Conservation (phyloP, 1,140 invertebrate species). For the Lordiphosa collinella region DNA sequence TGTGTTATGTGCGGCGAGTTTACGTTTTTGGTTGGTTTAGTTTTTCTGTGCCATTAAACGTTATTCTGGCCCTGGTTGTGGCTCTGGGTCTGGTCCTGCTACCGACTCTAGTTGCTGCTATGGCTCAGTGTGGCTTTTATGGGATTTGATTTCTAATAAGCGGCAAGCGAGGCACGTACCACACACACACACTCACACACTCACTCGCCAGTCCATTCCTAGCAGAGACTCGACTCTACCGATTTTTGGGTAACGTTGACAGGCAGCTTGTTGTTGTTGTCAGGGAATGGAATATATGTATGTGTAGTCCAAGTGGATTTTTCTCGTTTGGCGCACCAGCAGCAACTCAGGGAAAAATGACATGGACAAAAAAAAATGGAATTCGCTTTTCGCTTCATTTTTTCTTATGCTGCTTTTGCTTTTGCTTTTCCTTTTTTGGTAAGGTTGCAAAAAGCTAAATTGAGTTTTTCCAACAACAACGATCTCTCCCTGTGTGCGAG, state of each 20-base stretch:
- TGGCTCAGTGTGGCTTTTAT: conserved; percentile 74
- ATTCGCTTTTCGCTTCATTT: conserved; percentile 44
- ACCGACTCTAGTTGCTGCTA: conserved; percentile 11
- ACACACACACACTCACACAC: conserved; percentile 18
- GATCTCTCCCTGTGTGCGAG: conserved; percentile 29
- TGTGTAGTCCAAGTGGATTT: conserved; percentile 51
- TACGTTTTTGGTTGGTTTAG: conserved; percentile 33
- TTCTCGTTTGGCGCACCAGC: conserved; percentile 39
- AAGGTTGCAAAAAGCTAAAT: conserved; percentile 76
- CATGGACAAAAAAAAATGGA: conserved; percentile 40
- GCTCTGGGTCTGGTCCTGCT: conserved; percentile 19
- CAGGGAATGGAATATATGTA: neutral
- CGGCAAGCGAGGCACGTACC: conserved; percentile 71
- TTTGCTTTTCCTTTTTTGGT: conserved; percentile 16
- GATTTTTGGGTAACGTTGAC: conserved; percentile 51
- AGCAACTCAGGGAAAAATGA: conserved; percentile 55
- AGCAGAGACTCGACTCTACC: conserved; percentile 1
- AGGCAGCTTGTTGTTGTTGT: conserved; percentile 49
- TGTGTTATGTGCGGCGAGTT: neutral
- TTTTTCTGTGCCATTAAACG: conserved; percentile 51
- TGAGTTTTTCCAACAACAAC: conserved; percentile 73
- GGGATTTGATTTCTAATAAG: conserved; percentile 76
- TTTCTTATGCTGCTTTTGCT: conserved; percentile 24
- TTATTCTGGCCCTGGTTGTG: conserved; percentile 5
- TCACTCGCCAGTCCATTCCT: neutral